phyloP scores from a whole-genome alignment of 1,140 invertebrate genomes.

The Drosophila saltans region DNA sequence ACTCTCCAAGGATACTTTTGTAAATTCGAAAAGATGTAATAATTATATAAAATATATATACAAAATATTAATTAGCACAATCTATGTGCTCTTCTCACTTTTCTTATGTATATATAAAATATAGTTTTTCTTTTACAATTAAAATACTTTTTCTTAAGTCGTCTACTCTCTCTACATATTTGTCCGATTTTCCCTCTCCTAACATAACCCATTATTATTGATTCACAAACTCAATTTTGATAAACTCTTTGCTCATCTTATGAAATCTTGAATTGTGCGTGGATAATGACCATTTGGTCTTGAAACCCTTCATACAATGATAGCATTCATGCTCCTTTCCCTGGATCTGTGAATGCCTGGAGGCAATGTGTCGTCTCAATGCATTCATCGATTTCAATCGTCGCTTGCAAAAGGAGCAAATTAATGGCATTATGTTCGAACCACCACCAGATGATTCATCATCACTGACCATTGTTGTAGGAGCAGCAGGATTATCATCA shows the following conservation, averaged over 20 bases:
- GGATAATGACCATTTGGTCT: slow-evolving; percentile 82
- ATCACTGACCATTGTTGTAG: background rate
- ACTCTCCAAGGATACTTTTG: too few species aligned
- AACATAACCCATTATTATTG: background rate
- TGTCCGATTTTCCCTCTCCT: background rate
- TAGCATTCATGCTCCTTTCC: slow-evolving; percentile 71
- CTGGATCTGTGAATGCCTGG: slow-evolving; percentile 73
- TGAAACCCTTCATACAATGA: slow-evolving; percentile 78
- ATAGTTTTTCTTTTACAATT: background rate
- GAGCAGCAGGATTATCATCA: background rate
- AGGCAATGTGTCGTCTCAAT: slow-evolving; percentile 70
- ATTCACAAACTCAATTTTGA: slow-evolving; percentile 57
- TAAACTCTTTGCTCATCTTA: slow-evolving; percentile 67
- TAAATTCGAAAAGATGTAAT: too few species aligned
- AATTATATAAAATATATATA: too few species aligned
- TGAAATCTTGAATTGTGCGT: slow-evolving; percentile 82
- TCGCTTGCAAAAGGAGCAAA: slow-evolving; percentile 70
- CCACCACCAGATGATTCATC: slow-evolving; percentile 35
- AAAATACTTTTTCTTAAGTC: slow-evolving; percentile 10
- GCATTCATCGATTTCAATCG: slow-evolving; percentile 75
- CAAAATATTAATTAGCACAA: too few species aligned
- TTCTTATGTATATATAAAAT: too few species aligned
- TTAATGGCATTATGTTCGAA: slow-evolving; percentile 20
- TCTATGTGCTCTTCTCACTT: too few species aligned
- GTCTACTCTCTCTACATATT: background rate